Base-by-base conservation (phyloP, 2,888 invertebrate genomes). In the Stictocephala bisonia region DNA sequence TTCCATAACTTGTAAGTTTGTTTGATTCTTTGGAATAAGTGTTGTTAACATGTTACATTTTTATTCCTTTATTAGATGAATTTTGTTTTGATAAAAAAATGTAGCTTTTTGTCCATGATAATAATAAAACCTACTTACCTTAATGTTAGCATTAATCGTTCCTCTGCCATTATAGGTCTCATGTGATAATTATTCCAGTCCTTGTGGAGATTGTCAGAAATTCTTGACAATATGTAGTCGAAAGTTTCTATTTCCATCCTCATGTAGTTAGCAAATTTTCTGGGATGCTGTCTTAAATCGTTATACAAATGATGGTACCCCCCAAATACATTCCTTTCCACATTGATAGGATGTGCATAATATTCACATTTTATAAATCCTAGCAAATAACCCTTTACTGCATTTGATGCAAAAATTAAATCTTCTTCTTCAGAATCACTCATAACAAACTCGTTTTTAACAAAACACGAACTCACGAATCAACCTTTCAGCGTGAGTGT, bases 241-340 rank as follows among this genome's bases (percentile, higher is more conserved):
- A 48, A 48, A 18, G 48, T 48, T 48, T 48, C 48, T 48, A 48
- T 48, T 48, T 48, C 22, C 20, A 48, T 48, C 20, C 48, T 48
- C 48, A 48, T n/a, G 20, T 18, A 48, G 48, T 48, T 1, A 48
- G 20, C 3, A 48, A 48, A 48, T 18, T 11, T 48, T 48, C 18
- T 48, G 20, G 48, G 48, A 48, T 48, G 6, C 48, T 48, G 48
- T 48, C 48, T 48, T 48, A 48, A 48, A 48, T 48, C 48, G 48
- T 18, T 6, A 48, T 48, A 48, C 48, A 48, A 18, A 18, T 48
- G n/a, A 48, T 48, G 48, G 48, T 18, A 48, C 20, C 22, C 48
- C 11, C 48, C 48, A 48, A 48, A 48, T 48, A 48, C 48, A 48
- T 48, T 48, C 20, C 48, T 48, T 2, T 48, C 48, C 20, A 48